phyloP scores from a whole-genome alignment of 1,140 invertebrate genomes.

The Nebria ingens region DNA sequence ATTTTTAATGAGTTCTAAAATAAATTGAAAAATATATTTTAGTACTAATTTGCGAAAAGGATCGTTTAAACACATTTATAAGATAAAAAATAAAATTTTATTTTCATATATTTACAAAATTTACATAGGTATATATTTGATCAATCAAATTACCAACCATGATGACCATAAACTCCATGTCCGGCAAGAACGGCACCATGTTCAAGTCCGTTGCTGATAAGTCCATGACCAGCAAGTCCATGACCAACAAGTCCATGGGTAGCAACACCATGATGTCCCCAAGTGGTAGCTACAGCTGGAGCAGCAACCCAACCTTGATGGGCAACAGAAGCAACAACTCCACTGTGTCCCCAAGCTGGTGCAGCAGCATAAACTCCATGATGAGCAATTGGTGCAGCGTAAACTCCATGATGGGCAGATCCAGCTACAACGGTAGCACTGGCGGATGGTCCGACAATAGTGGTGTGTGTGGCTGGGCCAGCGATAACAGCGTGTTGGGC shows the following conservation, averaged over 20 bases:
- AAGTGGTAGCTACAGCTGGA: background rate
- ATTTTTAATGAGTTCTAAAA: too few species aligned
- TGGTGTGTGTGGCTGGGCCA: background rate
- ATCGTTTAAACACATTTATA: too few species aligned
- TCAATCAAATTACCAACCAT: background rate
- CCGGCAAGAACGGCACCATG: too few species aligned
- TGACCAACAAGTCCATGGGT: background rate
- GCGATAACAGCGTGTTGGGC: background rate
- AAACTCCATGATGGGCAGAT: background rate
- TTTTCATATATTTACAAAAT: background rate
- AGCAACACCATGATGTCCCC: background rate
- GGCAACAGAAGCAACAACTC: background rate
- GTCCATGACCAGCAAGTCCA: background rate
- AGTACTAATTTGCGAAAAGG: too few species aligned
- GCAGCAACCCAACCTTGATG: background rate
- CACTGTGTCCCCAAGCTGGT: background rate
- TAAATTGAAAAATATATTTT: too few species aligned
- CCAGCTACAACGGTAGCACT: background rate
- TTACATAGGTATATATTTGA: too few species aligned
- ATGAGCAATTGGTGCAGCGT: background rate
- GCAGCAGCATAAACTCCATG: background rate
- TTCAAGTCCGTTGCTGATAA: background rate
- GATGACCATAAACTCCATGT: background rate
- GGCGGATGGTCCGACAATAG: background rate
- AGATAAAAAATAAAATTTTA: too few species aligned